A percentile compares a stretch with the other conserved stretches of the same genome.
These are phyloP conservation scores for Trinorchestia longiramus DNA, from an alignment of 1,140 invertebrate species.

Conservation along the genomic window DNA sequence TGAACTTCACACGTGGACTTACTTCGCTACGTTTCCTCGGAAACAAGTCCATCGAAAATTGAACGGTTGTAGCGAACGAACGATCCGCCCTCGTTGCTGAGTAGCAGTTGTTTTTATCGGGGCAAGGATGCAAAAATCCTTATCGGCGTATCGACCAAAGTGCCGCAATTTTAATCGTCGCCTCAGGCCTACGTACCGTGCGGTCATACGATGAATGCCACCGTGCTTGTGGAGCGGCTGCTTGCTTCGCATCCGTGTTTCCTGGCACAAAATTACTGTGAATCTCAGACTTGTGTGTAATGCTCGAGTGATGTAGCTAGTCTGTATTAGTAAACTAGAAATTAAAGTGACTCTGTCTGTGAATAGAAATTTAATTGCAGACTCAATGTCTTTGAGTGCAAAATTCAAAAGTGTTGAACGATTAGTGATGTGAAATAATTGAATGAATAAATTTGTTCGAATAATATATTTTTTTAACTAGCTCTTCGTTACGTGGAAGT, in stretches of 20 bases:
- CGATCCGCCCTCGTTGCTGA: neutral
- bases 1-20: neutral
- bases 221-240: neutral
- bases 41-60: neutral
- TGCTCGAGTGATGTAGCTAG: neutral
- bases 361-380: neutral
- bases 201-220: neutral
- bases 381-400: neutral
- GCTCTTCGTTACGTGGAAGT: neutral
- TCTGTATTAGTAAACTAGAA: neutral
- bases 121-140: neutral
- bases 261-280: neutral
- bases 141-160: conserved; percentile 6
- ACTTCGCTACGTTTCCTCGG: neutral
- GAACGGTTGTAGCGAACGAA: neutral
- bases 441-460: neutral
- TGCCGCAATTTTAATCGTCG: neutral
- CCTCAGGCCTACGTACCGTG: neutral
- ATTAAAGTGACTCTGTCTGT: neutral
- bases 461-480: neutral
- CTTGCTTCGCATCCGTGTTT: neutral
- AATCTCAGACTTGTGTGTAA: neutral
- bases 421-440: neutral
- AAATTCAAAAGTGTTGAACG: neutral
- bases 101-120: neutral